Evolutionary conservation across 2,797 vertebrate genomes (phyloP).

Genomic region (Benthosema pterotum): DNA sequence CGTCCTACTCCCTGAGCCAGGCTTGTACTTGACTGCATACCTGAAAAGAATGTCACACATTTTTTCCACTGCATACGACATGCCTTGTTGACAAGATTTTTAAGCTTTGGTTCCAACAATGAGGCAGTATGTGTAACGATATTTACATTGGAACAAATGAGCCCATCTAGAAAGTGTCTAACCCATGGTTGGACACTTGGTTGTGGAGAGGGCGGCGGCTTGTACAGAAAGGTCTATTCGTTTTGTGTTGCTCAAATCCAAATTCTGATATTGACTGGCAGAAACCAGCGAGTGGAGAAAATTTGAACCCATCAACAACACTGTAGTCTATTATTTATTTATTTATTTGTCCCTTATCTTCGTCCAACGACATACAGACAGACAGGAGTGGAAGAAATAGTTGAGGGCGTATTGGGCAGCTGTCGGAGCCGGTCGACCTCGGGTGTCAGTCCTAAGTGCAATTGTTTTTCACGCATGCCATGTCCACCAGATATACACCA

Average conservation of each 20-base stretch:
- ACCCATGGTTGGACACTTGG: too few relatives aligned
- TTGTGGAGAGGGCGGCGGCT: too few relatives aligned
- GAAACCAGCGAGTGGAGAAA: constrained; percentile 59
- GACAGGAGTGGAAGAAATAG: constrained; percentile 62
- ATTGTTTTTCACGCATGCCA: constrained; percentile 70
- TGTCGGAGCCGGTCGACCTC: constrained; percentile 69
- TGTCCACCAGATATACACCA: constrained; percentile 64
- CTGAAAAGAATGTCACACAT: too few relatives aligned
- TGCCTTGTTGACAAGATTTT: too few relatives aligned
- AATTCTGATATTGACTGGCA: constrained; percentile 38
- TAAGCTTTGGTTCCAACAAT: too few relatives aligned
- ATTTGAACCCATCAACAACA: constrained; percentile 51
- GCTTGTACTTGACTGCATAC: too few relatives aligned
- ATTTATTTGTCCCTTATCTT: constrained; percentile 30
- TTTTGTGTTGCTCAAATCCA: constrained; percentile 23
- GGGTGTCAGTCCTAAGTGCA: constrained; percentile 66
- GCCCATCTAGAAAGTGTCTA: too few relatives aligned
- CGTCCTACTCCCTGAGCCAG: too few relatives aligned
- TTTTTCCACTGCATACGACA: too few relatives aligned
- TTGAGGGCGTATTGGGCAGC: constrained; percentile 56
- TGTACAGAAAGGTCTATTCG: too few relatives aligned
- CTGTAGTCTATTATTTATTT: constrained; percentile 35
- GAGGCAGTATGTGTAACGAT: too few relatives aligned
- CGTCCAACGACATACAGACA: constrained; percentile 53
- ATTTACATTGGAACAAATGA: too few relatives aligned